Evolutionary conservation across 2,797 vertebrate genomes (phyloP).

Genomic region (Cottoperca gobio): DNA sequence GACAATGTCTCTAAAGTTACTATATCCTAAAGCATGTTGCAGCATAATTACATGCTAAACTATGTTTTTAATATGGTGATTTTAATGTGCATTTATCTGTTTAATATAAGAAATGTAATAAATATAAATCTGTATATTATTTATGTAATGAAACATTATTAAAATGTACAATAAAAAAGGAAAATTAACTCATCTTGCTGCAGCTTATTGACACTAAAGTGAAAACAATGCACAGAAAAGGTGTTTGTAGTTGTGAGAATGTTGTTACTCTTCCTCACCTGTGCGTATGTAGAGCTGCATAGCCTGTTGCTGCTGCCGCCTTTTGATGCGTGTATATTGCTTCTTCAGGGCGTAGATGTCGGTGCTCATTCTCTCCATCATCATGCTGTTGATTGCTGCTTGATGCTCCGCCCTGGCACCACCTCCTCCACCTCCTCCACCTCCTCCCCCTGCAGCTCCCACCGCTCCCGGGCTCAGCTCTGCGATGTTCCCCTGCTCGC

Average conservation of each 20-base stretch:
- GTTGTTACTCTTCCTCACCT: slow-evolving; percentile 79
- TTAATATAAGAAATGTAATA: too few relatives aligned
- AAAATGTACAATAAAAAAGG: background rate
- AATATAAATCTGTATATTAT: too few relatives aligned
- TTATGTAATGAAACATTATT: too few relatives aligned
- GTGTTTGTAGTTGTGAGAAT: background rate
- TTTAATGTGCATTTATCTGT: too few relatives aligned
- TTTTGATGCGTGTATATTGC: slow-evolving; percentile 95
- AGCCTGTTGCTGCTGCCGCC: slow-evolving; percentile 95
- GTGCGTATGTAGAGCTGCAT: slow-evolving; percentile 94
- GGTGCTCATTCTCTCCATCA: slow-evolving; percentile 98
- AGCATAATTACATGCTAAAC: too few relatives aligned
- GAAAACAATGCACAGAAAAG: background rate
- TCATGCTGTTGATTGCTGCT: slow-evolving; percentile 98
- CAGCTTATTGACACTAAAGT: background rate
- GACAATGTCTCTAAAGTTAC: too few relatives aligned
- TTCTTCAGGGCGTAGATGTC: slow-evolving; percentile 95
- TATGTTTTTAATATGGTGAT: too few relatives aligned
- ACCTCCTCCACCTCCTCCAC: slow-evolving; percentile 83
- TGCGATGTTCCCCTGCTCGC: slow-evolving; percentile 91
- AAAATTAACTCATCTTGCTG: too few relatives aligned
- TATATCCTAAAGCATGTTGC: too few relatives aligned
- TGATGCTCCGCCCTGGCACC: slow-evolving; percentile 88
- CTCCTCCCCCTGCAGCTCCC: slow-evolving; percentile 84
- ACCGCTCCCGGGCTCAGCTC: slow-evolving; percentile 96